These are phyloP conservation scores for Baccha elongata DNA, from an alignment of 2,888 invertebrate genomes.

Conservation along the genomic window DNA sequence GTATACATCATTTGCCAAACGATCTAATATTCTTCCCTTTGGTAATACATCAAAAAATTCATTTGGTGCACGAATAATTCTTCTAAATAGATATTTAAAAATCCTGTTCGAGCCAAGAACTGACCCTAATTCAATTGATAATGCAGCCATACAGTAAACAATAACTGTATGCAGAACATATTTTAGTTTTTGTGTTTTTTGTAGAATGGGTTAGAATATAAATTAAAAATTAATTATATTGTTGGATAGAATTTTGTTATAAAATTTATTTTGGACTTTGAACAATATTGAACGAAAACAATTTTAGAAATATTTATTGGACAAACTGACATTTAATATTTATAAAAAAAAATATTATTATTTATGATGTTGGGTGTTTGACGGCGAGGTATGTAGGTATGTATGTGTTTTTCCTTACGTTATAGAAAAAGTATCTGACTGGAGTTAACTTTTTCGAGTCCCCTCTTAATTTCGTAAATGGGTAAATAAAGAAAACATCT, in stretches of 20 bases:
- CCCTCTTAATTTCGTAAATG: too few species aligned
- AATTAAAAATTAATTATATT: not conserved
- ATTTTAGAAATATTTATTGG: conserved; percentile 1
- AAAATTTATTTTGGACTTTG: conserved; percentile 7
- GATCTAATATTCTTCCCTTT: conserved; percentile 85
- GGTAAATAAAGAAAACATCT: too few species aligned
- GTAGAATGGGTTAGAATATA: conserved; percentile 7
- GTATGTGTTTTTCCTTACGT: too few species aligned
- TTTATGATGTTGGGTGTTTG: too few species aligned
- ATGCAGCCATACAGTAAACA: conserved; percentile 77
- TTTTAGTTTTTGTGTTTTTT: conserved; percentile 6
- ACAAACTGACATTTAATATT: too few species aligned
- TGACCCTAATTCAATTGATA: conserved; percentile 83
- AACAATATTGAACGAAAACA: conserved; percentile 7
- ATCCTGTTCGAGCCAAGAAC: conserved; percentile 83
- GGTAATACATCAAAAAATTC: conserved; percentile 86
- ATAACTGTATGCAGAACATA: conserved; percentile 75
- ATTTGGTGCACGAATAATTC: conserved; percentile 84
- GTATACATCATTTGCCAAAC: conserved; percentile 85
- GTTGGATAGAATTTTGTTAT: not conserved
- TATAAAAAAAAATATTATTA: too few species aligned
- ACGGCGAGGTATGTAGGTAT: too few species aligned
- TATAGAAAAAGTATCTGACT: too few species aligned
- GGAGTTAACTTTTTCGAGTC: too few species aligned
- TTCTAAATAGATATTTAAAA: conserved; percentile 83